Evolutionary conservation across 2,113 vertebrate species (phyloP).

Genomic region (Anhinga anhinga): DNA sequence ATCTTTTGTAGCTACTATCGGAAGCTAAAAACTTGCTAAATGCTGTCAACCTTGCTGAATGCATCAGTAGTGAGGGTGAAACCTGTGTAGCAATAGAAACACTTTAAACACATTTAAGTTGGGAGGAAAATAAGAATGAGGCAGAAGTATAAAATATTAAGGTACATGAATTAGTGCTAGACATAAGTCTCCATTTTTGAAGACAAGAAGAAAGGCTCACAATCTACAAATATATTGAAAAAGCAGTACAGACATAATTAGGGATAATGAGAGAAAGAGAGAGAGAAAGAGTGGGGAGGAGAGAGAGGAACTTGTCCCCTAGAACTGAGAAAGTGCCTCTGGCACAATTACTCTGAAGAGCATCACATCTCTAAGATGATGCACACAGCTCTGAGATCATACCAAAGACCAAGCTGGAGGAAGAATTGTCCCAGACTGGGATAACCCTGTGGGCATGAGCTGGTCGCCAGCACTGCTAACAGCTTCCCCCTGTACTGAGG

Average conservation of each 20-base stretch:
- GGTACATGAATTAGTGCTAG: neutral
- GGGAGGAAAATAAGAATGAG: neutral
- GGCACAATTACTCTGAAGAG: neutral
- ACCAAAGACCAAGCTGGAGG: neutral
- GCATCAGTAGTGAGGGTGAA: neutral
- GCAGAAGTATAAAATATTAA: neutral
- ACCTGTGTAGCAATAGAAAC: neutral
- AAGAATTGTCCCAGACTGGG: neutral
- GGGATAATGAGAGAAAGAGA: neutral
- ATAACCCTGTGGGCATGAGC: accelerated
- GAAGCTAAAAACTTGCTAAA: neutral
- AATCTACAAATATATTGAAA: neutral
- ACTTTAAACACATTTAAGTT: neutral
- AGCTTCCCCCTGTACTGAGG: neutral
- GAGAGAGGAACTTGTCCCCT: neutral
- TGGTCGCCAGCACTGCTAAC: neutral
- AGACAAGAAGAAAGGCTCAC: neutral
- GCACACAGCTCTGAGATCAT: neutral
- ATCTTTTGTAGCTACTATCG: neutral
- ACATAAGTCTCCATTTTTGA: neutral
- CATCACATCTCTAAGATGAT: neutral
- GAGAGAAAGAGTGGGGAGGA: neutral
- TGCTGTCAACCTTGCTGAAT: neutral
- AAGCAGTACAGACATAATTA: neutral
- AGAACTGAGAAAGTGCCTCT: neutral